phyloP scores from a whole-genome alignment of 2,888 invertebrate species.

The Drosophila diplacantha region DNA sequence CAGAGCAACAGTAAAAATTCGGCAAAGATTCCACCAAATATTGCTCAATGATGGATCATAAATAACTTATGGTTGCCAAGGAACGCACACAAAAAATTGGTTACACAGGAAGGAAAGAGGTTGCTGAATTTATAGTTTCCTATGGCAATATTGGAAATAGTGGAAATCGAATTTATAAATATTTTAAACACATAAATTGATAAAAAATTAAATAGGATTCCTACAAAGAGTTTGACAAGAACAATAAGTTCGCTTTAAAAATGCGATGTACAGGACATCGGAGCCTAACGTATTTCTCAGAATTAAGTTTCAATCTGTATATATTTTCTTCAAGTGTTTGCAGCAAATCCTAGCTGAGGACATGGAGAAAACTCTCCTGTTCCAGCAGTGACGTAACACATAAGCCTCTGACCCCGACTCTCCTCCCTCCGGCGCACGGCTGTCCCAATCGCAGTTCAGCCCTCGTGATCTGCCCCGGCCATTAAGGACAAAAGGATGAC shows the following conservation, averaged over 20 bases:
- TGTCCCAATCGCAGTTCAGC: slow-evolving; percentile 5
- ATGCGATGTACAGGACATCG: too few species aligned
- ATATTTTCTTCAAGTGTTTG: neutral
- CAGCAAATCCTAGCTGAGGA: slow-evolving; percentile 11
- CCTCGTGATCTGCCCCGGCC: slow-evolving; percentile 54
- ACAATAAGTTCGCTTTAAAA: too few species aligned
- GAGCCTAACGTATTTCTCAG: too few species aligned
- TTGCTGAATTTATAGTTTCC: neutral
- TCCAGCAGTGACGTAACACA: slow-evolving; percentile 65
- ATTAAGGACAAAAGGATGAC: slow-evolving; percentile 73
- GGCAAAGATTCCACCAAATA: slow-evolving; percentile 71
- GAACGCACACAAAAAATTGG: slow-evolving; percentile 29
- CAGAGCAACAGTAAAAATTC: slow-evolving; percentile 59
- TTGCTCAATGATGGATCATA: slow-evolving; percentile 76
- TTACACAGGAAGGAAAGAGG: slow-evolving; percentile 5
- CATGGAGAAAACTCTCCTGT: slow-evolving; percentile 17
- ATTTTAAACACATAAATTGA: neutral
- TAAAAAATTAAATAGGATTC: too few species aligned
- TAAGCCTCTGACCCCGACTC: slow-evolving; percentile 41
- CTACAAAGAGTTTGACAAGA: too few species aligned
- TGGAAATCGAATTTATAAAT: neutral
- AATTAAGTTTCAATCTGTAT: too few species aligned
- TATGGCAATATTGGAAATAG: neutral
- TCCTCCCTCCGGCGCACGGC: neutral
- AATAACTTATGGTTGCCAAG: slow-evolving; percentile 72